A percentile compares a stretch with the other conserved stretches of the same genome.
Evolutionary conservation across 2,888 invertebrate genomes (phyloP).

Genomic region (Lycia hirtaria): DNA sequence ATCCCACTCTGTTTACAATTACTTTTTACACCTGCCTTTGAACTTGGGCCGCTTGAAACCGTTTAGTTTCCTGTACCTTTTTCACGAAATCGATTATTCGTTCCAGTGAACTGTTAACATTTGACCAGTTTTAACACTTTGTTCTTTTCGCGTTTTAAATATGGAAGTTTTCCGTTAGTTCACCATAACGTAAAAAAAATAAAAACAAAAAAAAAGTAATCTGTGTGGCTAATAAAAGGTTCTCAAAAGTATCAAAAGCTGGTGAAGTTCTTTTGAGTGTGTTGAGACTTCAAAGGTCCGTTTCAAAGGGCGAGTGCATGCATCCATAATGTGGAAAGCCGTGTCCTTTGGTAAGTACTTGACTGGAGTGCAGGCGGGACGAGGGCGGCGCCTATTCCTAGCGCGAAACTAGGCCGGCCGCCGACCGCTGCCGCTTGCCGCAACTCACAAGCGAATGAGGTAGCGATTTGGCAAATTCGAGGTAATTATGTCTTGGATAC

Average conservation of each 20-base stretch:
- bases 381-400: conserved; percentile 83
- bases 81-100: conserved; percentile 17
- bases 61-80: conserved; percentile 24
- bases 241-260: conserved; percentile 33
- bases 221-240: conserved; percentile 1
- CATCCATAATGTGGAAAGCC: conserved; percentile 54
- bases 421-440: conserved; percentile 67
- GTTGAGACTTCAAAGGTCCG: conserved; percentile 32
- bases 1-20: conserved; percentile 17
- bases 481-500: no score
- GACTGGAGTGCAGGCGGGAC: conserved; percentile 71
- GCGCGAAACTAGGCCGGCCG: conserved; percentile 83
- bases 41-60: conserved; percentile 22
- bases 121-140: conserved; percentile 6
- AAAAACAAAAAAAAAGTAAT: conserved; percentile 1
- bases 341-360: conserved; percentile 73
- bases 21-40: conserved; percentile 29
- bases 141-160: neutral
- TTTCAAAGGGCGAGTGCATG: conserved; percentile 50
- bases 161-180: neutral
- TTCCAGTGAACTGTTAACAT: conserved; percentile 24
- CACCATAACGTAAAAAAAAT: neutral
- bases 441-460: conserved; percentile 35
- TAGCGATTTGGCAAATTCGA: conserved; percentile 10
- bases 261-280: conserved; percentile 37